Evolutionary conservation across 2,888 invertebrate genomes (phyloP).

Genomic region (Sinohyriopsis cumingii): DNA sequence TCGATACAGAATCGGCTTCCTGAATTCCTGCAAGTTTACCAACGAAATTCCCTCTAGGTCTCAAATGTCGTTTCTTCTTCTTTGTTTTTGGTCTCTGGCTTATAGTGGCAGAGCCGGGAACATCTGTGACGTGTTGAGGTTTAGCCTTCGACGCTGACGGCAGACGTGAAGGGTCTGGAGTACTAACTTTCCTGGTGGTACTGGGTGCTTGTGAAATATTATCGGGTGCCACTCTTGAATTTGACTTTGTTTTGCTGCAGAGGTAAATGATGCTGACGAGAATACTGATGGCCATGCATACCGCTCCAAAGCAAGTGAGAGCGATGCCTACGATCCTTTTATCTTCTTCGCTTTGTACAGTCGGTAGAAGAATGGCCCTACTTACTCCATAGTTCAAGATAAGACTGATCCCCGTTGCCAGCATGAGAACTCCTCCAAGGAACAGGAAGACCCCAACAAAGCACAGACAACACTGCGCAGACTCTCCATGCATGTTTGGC

Average conservation of each 20-base stretch:
- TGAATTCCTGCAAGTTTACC: constrained; percentile 42
- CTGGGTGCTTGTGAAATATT: constrained; percentile 31
- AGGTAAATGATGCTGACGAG: constrained; percentile 55
- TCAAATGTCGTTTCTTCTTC: constrained; percentile 31
- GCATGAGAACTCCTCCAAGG: constrained; percentile 60
- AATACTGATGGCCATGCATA: constrained; percentile 49
- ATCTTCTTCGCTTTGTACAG: constrained; percentile 57
- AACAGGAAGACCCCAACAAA: constrained; percentile 58
- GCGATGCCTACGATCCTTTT: constrained; percentile 62
- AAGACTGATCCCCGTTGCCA: constrained; percentile 58
- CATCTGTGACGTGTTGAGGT: neutral
- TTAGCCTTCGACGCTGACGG: neutral
- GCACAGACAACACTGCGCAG: constrained; percentile 60
- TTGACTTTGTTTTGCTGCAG: constrained; percentile 31
- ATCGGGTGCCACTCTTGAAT: constrained; percentile 25
- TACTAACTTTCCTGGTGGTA: constrained; percentile 6
- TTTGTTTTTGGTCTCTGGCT: constrained; percentile 24
- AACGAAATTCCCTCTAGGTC: constrained; percentile 19
- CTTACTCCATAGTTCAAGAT: constrained; percentile 60
- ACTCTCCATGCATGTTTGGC: constrained; percentile 56
- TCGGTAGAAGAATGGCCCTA: constrained; percentile 55
- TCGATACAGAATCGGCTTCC: constrained; percentile 46
- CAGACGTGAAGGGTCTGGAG: neutral
- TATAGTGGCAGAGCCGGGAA: constrained; percentile 2
- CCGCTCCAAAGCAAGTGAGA: constrained; percentile 52